Percentiles rank a stretch among this genome's conserved stretches.
phyloP scores from a whole-genome alignment of 2,113 vertebrate species.

The Australoheros scitulus region DNA sequence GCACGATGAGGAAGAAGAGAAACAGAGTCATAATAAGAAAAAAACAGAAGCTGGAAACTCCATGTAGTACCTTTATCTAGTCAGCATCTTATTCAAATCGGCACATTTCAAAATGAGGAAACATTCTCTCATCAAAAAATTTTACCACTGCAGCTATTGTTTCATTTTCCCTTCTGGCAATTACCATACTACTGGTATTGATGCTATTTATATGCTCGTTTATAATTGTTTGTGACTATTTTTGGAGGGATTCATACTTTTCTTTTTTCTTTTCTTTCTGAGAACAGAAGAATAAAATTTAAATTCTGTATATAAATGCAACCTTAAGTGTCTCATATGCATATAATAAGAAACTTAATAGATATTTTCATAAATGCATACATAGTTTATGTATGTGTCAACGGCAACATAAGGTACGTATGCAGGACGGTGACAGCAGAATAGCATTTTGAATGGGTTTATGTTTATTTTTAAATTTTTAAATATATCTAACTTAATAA shows the following conservation, averaged over 20 bases:
- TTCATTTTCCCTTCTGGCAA: background rate
- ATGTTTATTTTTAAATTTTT: no score
- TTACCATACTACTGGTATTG: rapidly evolving
- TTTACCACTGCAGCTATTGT: rapidly evolving
- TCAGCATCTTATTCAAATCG: background rate
- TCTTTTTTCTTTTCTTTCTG: background rate
- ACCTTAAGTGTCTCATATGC: rapidly evolving
- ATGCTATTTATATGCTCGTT: background rate
- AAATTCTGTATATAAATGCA: background rate
- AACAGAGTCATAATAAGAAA: background rate
- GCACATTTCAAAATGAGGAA: background rate
- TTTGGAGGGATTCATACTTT: rapidly evolving
- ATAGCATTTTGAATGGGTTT: no score
- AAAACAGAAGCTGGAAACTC: background rate
- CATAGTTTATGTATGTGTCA: no score
- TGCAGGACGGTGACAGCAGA: no score
- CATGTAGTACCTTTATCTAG: rapidly evolving
- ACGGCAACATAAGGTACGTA: background rate
- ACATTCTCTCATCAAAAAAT: background rate
- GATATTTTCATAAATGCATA: no score
- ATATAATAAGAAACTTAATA: no score
- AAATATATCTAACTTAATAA: no score
- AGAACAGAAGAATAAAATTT: background rate
- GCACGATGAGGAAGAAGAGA: rapidly evolving
- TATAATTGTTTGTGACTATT: background rate